A percentile compares a stretch with the other conserved stretches of the same genome.
Conservation (phyloP, 2,113 vertebrate genomes). For the Tricholaema leucomelas region DNA sequence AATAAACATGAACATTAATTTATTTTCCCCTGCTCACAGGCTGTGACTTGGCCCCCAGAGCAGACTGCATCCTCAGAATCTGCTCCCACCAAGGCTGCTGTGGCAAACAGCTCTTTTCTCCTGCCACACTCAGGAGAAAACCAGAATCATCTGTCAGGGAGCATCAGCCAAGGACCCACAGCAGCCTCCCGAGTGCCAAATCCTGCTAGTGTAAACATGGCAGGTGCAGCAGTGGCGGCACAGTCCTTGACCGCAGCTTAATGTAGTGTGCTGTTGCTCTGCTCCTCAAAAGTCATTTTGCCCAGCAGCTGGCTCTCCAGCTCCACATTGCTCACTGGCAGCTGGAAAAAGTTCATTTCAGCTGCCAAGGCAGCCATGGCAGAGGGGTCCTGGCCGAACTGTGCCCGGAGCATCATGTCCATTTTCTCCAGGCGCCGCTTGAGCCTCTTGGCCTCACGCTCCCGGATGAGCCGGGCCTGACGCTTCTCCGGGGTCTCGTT, state of each 20-base stretch:
- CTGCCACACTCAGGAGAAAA: conserved; percentile 20
- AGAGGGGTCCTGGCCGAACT: conserved; percentile 95
- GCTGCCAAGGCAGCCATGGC: conserved; percentile 95
- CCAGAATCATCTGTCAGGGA: background rate
- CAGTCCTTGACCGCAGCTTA: conserved; percentile 15
- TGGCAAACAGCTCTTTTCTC: conserved; percentile 1
- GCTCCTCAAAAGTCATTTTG: conserved; percentile 82
- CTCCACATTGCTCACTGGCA: conserved; percentile 84
- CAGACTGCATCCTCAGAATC: conserved; percentile 20
- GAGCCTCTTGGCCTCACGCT: conserved; percentile 93
- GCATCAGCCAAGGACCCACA: background rate
- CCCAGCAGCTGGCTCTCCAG: conserved; percentile 88
- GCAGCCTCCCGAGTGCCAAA: background rate
- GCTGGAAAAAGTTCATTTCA: conserved; percentile 95
- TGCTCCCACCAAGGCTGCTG: conserved; percentile 36
- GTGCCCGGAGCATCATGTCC: conserved; percentile 92
- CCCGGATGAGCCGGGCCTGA: conserved; percentile 91
- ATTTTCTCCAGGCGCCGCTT: conserved; percentile 96
- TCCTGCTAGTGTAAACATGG: background rate
- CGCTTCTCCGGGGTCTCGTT: conserved; percentile 96
- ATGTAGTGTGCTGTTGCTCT: conserved; percentile 70
- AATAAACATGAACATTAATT: conserved; percentile 73
- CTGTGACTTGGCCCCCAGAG: conserved; percentile 9
- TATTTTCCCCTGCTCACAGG: conserved; percentile 66
- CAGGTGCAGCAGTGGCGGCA: background rate